Evolutionary conservation across 2,888 invertebrate genomes (phyloP).

Genomic region (Cistogaster globosa): DNA sequence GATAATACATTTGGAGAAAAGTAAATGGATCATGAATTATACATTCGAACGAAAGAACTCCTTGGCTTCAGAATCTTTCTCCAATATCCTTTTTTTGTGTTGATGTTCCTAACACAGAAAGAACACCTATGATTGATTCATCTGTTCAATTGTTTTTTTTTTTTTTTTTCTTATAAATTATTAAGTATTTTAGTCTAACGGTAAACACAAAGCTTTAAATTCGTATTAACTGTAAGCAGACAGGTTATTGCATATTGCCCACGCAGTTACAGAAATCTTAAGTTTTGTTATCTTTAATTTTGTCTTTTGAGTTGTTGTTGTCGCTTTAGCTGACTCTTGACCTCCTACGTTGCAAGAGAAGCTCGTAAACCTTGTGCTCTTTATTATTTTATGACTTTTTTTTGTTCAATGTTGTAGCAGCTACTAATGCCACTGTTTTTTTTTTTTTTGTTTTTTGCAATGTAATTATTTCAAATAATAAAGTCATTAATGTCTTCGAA

Average conservation of each 20-base stretch:
- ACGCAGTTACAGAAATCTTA: conserved; percentile 46
- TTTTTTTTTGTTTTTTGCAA: conserved; percentile 6
- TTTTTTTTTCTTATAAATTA: no score
- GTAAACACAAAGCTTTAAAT: neutral
- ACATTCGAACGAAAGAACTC: no score
- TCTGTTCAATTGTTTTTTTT: no score
- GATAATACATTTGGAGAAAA: no score
- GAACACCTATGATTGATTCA: no score
- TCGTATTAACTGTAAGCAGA: conserved; percentile 60
- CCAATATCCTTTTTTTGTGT: no score
- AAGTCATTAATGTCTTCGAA: conserved; percentile 63
- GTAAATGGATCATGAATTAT: no score
- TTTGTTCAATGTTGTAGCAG: conserved; percentile 23
- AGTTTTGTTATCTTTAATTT: conserved; percentile 37
- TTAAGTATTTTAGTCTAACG: no score
- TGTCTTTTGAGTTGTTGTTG: conserved; percentile 6
- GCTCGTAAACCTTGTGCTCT: conserved; percentile 67
- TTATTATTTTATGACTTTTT: conserved; percentile 25
- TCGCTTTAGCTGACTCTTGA: conserved; percentile 58
- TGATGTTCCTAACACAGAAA: no score
- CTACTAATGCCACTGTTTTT: conserved; percentile 9
- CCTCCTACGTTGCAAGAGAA: conserved; percentile 67
- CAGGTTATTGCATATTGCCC: conserved; percentile 34
- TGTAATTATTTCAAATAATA: conserved; percentile 63
- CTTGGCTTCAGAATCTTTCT: no score